Evolutionary conservation across 2,888 invertebrate species (phyloP).

Genomic region (Phyllotreta striolata): DNA sequence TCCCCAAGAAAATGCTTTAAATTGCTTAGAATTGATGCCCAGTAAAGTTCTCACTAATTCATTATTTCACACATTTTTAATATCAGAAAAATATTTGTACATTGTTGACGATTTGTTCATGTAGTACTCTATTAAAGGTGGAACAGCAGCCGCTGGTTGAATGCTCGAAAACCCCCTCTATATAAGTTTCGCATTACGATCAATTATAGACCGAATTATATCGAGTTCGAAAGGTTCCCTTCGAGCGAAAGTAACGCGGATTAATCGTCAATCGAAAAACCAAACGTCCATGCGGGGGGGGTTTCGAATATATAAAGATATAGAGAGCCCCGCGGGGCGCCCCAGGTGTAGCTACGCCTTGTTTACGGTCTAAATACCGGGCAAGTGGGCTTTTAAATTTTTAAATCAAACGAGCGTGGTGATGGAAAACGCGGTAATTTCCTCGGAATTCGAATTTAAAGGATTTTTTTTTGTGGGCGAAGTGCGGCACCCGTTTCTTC

Average conservation of each 20-base stretch:
- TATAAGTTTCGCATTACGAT: slow-evolving; percentile 18
- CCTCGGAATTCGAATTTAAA: no score
- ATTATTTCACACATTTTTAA: no score
- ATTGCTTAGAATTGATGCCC: no score
- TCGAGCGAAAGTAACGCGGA: slow-evolving; percentile 29
- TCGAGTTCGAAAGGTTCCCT: slow-evolving; percentile 29
- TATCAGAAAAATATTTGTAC: no score
- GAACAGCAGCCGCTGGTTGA: no score
- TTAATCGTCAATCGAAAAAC: slow-evolving; percentile 35
- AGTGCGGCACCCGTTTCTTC: slow-evolving; percentile 32
- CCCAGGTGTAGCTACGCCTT: slow-evolving; percentile 45
- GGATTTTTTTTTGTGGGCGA: slow-evolving; percentile 12
- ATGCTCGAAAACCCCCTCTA: no score
- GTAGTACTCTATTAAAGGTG: no score
- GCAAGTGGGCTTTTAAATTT: slow-evolving; percentile 40
- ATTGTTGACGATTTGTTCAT: no score
- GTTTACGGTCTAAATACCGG: slow-evolving; percentile 43
- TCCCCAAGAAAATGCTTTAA: no score
- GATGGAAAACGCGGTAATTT: slow-evolving; percentile 20
- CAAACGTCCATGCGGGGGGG: slow-evolving; percentile 35
- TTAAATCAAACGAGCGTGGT: slow-evolving; percentile 33
- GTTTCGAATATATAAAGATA: slow-evolving; percentile 21
- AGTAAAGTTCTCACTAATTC: no score
- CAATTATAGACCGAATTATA: slow-evolving; percentile 30
- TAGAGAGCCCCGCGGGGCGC: slow-evolving; percentile 37